Conservation (phyloP, 2,797 vertebrate genomes). For the Tokudaia tokunoshimensis region DNA sequence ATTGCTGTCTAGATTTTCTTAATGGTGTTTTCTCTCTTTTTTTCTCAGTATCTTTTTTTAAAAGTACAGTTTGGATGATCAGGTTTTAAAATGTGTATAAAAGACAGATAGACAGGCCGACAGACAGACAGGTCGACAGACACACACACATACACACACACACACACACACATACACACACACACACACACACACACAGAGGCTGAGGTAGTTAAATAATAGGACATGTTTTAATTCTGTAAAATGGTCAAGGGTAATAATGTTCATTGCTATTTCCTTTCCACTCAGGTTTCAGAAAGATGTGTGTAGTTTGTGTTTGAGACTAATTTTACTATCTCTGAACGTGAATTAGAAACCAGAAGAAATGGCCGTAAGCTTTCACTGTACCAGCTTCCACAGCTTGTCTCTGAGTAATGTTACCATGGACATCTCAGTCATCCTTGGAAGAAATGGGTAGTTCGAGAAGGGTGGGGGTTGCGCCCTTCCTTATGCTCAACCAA, state of each 20-base stretch:
- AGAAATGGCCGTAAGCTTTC: neutral
- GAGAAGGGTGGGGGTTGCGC: neutral
- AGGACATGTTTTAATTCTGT: neutral
- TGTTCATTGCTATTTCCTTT: neutral
- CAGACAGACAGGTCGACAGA: neutral
- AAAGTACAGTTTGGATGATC: slow-evolving; percentile 31
- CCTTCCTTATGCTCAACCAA: neutral
- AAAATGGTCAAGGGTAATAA: neutral
- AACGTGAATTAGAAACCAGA: neutral
- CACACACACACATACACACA: neutral
- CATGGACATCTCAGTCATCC: neutral
- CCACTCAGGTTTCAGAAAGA: slow-evolving; percentile 12
- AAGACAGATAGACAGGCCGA: neutral
- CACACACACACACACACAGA: neutral
- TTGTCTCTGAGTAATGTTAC: neutral
- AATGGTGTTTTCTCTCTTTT: slow-evolving; percentile 1
- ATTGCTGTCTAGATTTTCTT: slow-evolving; percentile 62
- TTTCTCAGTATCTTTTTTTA: neutral
- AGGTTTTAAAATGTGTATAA: neutral
- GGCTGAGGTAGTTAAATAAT: neutral
- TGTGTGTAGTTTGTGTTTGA: neutral
- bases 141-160: neutral
- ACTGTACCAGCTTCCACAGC: neutral
- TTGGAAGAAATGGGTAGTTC: neutral
- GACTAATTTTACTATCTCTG: neutral